A percentile compares a stretch with the other conserved stretches of the same genome.
phyloP scores from a whole-genome alignment of 2,888 invertebrate genomes.

The Drosophila suboccidentalis region DNA sequence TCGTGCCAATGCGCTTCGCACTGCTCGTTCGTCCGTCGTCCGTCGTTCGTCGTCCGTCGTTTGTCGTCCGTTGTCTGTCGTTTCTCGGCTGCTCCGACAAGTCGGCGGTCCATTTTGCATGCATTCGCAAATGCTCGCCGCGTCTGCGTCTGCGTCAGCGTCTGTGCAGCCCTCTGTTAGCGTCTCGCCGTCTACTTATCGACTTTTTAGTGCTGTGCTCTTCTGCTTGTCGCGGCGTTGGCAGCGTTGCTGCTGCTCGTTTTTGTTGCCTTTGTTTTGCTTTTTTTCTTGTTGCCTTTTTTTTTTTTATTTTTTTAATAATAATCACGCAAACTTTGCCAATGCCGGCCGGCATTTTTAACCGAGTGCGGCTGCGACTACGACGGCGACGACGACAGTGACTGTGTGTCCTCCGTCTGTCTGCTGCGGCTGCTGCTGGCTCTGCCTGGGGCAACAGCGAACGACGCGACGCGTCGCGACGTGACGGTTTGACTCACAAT shows the following conservation, averaged over 20 bases:
- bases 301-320: conserved; percentile 23
- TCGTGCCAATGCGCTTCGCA: conserved; percentile 56
- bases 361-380: conserved; percentile 50
- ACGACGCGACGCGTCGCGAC: conserved; percentile 18
- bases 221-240: conserved; percentile 30
- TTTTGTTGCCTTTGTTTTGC: conserved; percentile 43
- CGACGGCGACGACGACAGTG: conserved; percentile 28
- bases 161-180: conserved; percentile 18
- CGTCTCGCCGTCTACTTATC: conserved; percentile 22
- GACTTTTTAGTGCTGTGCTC: conserved; percentile 3
- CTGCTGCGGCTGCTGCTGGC: conserved; percentile 33
- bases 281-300: conserved; percentile 13
- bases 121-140: conserved; percentile 37
- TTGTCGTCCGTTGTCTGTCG: conserved; percentile 17
- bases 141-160: conserved; percentile 30
- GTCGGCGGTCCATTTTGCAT: conserved; percentile 44
- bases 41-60: not conserved
- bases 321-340: conserved; percentile 46
- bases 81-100: conserved; percentile 3
- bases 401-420: conserved; percentile 28
- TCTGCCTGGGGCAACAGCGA: conserved; percentile 25
- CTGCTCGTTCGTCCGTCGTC: conserved; percentile 10
- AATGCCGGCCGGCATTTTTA: conserved; percentile 81
- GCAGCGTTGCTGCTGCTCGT: conserved; percentile 28
- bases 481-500: conserved; percentile 54